Evolutionary conservation across 2,888 invertebrate species (phyloP), one percentile per base, ranked within the genome.

Genomic region (Philereme transversata): DNA sequence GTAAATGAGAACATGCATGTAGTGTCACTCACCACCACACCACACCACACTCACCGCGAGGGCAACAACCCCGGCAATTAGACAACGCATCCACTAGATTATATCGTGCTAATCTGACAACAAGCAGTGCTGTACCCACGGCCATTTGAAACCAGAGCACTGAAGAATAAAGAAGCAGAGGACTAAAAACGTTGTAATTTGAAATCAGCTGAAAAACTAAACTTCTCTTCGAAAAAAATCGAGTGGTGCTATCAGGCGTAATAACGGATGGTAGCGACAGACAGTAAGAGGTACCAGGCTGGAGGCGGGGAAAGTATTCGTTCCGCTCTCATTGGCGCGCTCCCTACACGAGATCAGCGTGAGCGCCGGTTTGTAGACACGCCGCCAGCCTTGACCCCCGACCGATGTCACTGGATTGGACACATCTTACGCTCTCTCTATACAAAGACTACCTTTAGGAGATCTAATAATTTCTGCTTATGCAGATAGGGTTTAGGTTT

Each of bases 281-380:
- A 36, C 46, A 62, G 57, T 57, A 52, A 36, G 44, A 34, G 45
- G 43, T 5, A 5, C 11, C 33, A 69, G 70, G 46, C 60, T 57
- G 59, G 65, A 65, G 63, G 69, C 62, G 75, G 83, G 73, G 84
- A 85, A 84, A 85, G 84, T 83, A 76, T 64, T 72, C 72, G 82
- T 79, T 78, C 76, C 77, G 83, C 78, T 81, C 83, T 75, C 76
- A 77, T 82, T 79, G 74, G 64, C 68, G 49, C 55, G 48, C 40
- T 60, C 55, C 60, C 58, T 41, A 40, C 49, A 50, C 5, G 57
- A 11, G 40, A 41, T 33, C 62, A 48, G 46, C 58, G 53, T 46
- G 54, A 4, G 22, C 35, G 38, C n/a, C 22, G 3, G 45, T 45
- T 11, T 22, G 7, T 44, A 45, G 22, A 22, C 22, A 7, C 22